Evolutionary conservation across 2,797 vertebrate genomes (phyloP), one percentile per base, ranked within the genome.

Genomic region (Acanthopagrus latus): DNA sequence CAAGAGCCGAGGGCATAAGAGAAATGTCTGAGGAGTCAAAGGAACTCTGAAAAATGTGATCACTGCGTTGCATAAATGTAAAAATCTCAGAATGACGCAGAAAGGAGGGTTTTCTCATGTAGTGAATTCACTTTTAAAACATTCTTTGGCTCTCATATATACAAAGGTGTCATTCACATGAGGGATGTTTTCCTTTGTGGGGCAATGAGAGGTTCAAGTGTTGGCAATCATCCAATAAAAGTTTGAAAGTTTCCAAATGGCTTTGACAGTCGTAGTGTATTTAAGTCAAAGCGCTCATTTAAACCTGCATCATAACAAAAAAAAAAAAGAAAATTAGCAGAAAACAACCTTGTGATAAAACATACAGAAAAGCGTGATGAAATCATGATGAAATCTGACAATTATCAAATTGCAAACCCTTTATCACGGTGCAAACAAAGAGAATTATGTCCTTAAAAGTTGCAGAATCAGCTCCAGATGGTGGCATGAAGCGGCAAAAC

Each of bases 401-500:
- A 77, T 69, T 76, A 80, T 82, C 29, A 69, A 82, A 75, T 75
- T 76, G 68, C 76, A 71, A 84, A 74, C 3, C 69, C 51, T 64
- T 67, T 83, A 86, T 83, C 52, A 64, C 23, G 59, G 59, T 41
- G 67, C 57, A 79, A 52, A 81, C 63, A 81, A 80, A 84, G 64
- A 83, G 51, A 82, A 84, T 67, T 12, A 64, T 71, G 80, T 59
- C 18, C 68, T 86, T 52, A 74, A 83, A 67, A 82, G 86, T 14
- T 65, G 82, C 87, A 78, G 85, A 88, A 76, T 84, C 83, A 80
- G 86, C 86, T 90, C 70, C 82, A 88, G 87, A 78, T 90, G 85
- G 68, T 14, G 70, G 44, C 46, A 23, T 9, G 27, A 48, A 33
- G 54, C 81, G 83, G 81, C 74, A 85, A 89, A 82, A 71, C 65